These are phyloP conservation scores for Hecatera dysodea DNA, from an alignment of 2,888 invertebrate species.

Conservation along the genomic window DNA sequence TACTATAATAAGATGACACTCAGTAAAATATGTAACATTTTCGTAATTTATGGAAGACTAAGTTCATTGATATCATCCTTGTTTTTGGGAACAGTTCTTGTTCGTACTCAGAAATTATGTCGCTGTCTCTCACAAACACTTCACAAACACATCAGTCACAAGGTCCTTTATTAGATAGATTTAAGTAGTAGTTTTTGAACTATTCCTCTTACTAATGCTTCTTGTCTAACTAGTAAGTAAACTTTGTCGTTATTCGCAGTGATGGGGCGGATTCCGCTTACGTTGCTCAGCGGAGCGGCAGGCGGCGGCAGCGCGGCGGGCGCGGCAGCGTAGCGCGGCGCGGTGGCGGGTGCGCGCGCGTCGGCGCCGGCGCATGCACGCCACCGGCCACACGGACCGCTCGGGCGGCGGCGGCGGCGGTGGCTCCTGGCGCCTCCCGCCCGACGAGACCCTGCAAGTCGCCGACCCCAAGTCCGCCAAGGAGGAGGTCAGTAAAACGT, in stretches of 20 bases:
- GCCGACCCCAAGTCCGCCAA: constrained; percentile 96
- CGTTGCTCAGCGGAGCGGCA: constrained; percentile 60
- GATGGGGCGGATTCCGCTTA: constrained; percentile 62
- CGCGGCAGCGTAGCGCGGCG: constrained; percentile 87
- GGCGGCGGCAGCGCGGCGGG: constrained; percentile 72
- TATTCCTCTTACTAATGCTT: no score
- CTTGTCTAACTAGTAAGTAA: background rate
- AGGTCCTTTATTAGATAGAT: background rate
- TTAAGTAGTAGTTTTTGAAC: background rate
- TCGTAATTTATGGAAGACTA: background rate
- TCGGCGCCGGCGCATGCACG: constrained; percentile 95
- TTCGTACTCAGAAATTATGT: background rate
- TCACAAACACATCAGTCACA: background rate
- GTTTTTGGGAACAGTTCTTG: no score
- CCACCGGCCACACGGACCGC: constrained; percentile 96
- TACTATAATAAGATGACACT: background rate
- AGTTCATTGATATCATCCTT: background rate
- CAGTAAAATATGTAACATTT: background rate
- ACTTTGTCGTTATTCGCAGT: constrained; percentile 24
- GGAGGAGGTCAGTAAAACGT: constrained; percentile 87
- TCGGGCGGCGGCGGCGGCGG: constrained; percentile 92
- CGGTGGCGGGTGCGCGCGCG: constrained; percentile 92
- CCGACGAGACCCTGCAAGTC: constrained; percentile 97
- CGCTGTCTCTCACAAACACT: background rate
- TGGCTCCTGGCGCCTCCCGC: constrained; percentile 97